phyloP scores from a whole-genome alignment of 2,797 vertebrate species.

The Enteromius mattozi region DNA sequence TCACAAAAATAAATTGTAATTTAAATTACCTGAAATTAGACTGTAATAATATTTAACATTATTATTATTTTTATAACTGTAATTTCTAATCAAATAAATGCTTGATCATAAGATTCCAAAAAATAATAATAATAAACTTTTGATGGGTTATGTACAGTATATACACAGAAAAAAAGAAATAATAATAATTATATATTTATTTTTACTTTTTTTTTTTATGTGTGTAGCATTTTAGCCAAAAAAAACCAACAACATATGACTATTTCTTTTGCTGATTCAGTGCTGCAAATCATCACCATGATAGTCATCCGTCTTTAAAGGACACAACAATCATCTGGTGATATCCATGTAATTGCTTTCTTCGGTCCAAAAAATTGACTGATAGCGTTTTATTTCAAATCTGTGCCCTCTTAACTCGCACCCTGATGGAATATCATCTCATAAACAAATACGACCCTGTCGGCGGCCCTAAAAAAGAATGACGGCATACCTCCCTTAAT shows the following conservation, averaged over 20 bases:
- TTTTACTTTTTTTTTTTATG: too few species aligned
- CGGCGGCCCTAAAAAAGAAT: slow-evolving; percentile 27
- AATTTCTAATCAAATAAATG: not conserved
- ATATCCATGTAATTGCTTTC: slow-evolving; percentile 9
- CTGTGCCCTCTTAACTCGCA: slow-evolving; percentile 4
- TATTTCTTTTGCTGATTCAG: not conserved
- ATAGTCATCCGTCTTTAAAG: slow-evolving; percentile 2
- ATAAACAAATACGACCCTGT: slow-evolving; percentile 41
- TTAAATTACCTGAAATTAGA: too few species aligned
- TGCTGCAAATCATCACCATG: not conserved
- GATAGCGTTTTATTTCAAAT: slow-evolving; percentile 8
- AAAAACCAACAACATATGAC: not conserved
- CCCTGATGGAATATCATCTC: slow-evolving; percentile 31
- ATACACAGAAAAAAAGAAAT: too few species aligned
- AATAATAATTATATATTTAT: too few species aligned
- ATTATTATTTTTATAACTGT: not conserved
- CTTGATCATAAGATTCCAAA: not conserved
- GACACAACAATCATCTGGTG: not conserved
- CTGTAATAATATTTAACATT: too few species aligned
- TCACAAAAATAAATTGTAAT: too few species aligned
- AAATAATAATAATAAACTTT: not conserved
- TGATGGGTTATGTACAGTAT: too few species aligned
- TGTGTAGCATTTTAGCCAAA: not conserved
- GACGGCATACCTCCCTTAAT: slow-evolving; percentile 24
- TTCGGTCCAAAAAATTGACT: slow-evolving; percentile 5